A percentile compares a stretch with the other conserved stretches of the same genome.
Evolutionary conservation across 1,140 invertebrate genomes (phyloP).

Genomic region (Caenorhabditis remanei): DNA sequence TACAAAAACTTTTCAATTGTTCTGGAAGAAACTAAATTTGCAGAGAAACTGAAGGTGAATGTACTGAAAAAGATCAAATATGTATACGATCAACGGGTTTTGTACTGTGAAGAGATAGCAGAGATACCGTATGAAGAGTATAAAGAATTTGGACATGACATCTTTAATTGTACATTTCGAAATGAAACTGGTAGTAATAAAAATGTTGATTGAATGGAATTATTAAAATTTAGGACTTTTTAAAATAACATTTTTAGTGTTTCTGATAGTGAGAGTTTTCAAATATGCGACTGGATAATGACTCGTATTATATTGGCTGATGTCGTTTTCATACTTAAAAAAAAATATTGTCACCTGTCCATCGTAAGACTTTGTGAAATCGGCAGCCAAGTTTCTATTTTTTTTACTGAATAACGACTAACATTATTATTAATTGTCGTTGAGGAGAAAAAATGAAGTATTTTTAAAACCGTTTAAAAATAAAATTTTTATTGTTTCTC

Average conservation of each 20-base stretch:
- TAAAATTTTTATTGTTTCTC: too few species aligned
- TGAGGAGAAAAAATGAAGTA: too few species aligned
- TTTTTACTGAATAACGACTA: too few species aligned
- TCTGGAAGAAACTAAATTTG: not conserved
- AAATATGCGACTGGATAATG: not conserved
- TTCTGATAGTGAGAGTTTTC: not conserved
- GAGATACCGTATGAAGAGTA: not conserved
- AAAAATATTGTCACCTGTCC: not conserved
- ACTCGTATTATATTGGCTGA: not conserved
- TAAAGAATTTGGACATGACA: constrained; percentile 21
- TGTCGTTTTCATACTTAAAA: not conserved
- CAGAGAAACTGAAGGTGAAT: not conserved
- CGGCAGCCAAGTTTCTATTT: not conserved
- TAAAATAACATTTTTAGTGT: too few species aligned
- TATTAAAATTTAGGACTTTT: too few species aligned
- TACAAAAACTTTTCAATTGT: not conserved
- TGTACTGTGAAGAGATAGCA: constrained; percentile 16
- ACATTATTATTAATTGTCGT: too few species aligned
- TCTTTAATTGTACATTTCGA: not conserved
- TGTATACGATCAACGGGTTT: not conserved
- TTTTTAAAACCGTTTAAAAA: too few species aligned
- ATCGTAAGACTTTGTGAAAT: not conserved
- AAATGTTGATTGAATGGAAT: too few species aligned
- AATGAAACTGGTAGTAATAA: not conserved
- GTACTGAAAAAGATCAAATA: not conserved